Evolutionary conservation across 1,140 invertebrate genomes (phyloP), one percentile per base, ranked within the genome.

Genomic region (Belonocnema kinseyi): DNA sequence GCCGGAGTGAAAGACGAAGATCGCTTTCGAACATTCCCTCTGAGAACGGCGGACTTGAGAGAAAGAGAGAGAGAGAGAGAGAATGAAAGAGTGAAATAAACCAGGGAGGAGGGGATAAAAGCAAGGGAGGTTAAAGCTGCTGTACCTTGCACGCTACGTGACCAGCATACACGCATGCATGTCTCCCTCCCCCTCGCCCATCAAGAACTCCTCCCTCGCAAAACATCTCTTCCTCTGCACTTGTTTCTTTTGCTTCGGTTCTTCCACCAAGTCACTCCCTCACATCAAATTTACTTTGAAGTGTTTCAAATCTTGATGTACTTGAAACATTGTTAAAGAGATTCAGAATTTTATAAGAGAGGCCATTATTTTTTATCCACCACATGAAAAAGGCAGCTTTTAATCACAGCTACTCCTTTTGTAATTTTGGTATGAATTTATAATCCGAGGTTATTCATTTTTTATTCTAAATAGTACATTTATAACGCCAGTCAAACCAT

Each of bases 81-180:
- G 51, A 75, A 73, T n/a, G 46, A 5, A 66, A 74, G 50, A 75
- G 70, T 70, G 73, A 40, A 56, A 72, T 73, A 72, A 26, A 76
- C 33, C 56, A 50, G 74, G 50, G 76, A 79, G 76, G 75, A 81
- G 71, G 72, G 77, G 77, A 80, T 51, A 52, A 73, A 56, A 74
- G 76, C 82, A 58, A 61, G 78, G 78, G 61, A 74, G 52, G 72
- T 70, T 40, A 75, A 83, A 81, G 80, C 82, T 85, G 83, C 78
- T 82, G 82, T 84, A 84, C 81, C 81, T 85, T 81, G 82, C 88
- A 88, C 85, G 87, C 87, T 88, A 90, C 89, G 89, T 90, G 88
- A 88, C 87, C 85, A 72, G 88, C 88, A 89, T 90, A 83, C 88
- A 89, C 88, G 88, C 87, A 90, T 87, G 86, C 88, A 83, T 82